Evolutionary conservation across 2,797 vertebrate species (phyloP), one percentile per base, ranked within the genome.

Genomic region (Microctenopoma lineatum): DNA sequence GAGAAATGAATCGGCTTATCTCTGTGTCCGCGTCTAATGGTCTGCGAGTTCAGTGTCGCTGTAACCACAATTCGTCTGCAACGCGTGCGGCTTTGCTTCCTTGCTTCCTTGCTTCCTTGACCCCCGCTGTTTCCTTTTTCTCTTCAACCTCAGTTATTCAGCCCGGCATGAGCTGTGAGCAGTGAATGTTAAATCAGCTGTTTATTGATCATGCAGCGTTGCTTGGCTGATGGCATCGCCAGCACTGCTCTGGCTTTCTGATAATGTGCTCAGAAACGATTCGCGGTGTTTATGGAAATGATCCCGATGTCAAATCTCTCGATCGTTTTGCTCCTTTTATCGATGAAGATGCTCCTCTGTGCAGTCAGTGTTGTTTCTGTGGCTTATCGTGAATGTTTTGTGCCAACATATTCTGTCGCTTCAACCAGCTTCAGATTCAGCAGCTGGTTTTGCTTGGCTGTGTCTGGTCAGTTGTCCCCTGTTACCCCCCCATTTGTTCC

Each of bases 401-500:
- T 63, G 56, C 39, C 60, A 38, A 57, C 16, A 36, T 34, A 41
- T 48, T 62, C 1, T 57, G 55, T 60, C 38, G 29, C 32, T 66
- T 12, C 36, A 66, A 53, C 15, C 18, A 5, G 46, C 45, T 73
- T 51, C 15, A 44, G 63, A 55, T 76, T 4, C n/a, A 2, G 15
- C 39, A 26, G 51, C 41, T 52, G 39, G 3, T n/a, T 67, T 56
- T 72, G 57, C 16, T 59, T 62, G 52, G 46, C 51, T 73, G 57
- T 75, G 60, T 69, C 56, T 74, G 52, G 42, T 66, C 59, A 63
- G 64, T 54, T 81, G 52, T 67, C 53, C 64, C 83, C 54, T 77
- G 27, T 77, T 80, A 32, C 29, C 29, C 29, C 27, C 61, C 73
- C 50, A 67, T 75, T 78, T 85, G 91, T 82, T 81, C 89, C 89